Base-by-base conservation (phyloP, 2,797 vertebrate genomes). In the Hoplostethus atlanticus region DNA sequence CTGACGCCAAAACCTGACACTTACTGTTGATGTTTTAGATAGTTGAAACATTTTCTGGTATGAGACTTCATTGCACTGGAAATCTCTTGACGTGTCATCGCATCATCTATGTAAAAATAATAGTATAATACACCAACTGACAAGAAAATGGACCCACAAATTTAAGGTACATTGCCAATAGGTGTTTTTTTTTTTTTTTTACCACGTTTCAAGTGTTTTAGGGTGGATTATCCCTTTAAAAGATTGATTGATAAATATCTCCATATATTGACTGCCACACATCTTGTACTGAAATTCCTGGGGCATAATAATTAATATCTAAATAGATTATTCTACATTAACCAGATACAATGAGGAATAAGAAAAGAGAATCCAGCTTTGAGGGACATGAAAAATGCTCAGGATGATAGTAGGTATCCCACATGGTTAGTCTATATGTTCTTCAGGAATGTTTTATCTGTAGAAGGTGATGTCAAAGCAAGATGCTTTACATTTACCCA, bases 1-100 rank as follows among this genome's bases (percentile, higher is more conserved):
- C 57, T 56, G 71, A 64, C 17, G 68, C 48, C 44, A 30, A 34
- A 71, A 54, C 12, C 2, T 42, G 40, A 69, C 68, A 56, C 61
- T 68, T 57, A 60, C 0, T 0, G 53, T 10, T 36, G 10, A 63
- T 62, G 52, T 51, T 42, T 57, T 36, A 57, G 47, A 57, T 42
- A 47, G 38, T 59, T 47, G 38, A 34, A 11, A 68, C 64, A 56
- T 0, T 8, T 13, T 25, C 0, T 12, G 42, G 64, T 64, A 58
- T 60, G 55, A 64, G 68, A 42, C 40, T 65, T 17, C 54, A 40
- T 56, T 64, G 28, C 0, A 0, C 21, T 16, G 17, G 7, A 64
- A 53, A 28, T 46, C 51, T 51, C 31, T 31, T 30, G 52, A 52
- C 16, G 2, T 16, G 28, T 28, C 28, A 28, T 28, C 28, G 28